Conservation (phyloP, 2,113 vertebrate genomes). For the Pontoporia blainvillei region DNA sequence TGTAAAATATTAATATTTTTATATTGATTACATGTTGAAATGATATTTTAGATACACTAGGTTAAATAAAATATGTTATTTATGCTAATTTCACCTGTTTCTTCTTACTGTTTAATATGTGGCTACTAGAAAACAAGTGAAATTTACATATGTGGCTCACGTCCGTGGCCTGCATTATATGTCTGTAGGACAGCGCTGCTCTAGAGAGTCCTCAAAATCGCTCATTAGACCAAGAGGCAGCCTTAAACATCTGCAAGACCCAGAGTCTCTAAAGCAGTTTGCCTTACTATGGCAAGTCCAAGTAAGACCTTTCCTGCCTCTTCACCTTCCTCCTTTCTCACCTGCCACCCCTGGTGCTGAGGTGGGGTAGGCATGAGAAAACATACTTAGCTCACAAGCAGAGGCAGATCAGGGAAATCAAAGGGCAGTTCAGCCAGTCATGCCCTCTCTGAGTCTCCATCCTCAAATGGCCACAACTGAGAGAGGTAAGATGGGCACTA, state of each 20-base stretch:
- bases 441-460: background rate
- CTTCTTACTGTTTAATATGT: background rate
- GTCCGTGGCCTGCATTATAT: background rate
- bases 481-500: background rate
- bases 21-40: background rate
- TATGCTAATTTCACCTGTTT: background rate
- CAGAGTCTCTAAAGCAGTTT: background rate
- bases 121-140: background rate
- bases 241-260: background rate
- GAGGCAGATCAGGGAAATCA: background rate
- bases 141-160: background rate
- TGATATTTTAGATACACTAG: background rate
- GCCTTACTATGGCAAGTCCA: no score
- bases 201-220: background rate
- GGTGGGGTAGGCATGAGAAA: accelerated
- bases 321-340: background rate
- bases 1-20: background rate
- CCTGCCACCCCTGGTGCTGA: background rate
- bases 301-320: background rate
- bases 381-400: background rate
- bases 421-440: background rate
- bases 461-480: background rate
- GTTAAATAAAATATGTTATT: background rate
- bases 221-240: background rate
- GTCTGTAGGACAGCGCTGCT: background rate